phyloP scores from a whole-genome alignment of 2,888 invertebrate species.

The Tenthredo scrophulariae region DNA sequence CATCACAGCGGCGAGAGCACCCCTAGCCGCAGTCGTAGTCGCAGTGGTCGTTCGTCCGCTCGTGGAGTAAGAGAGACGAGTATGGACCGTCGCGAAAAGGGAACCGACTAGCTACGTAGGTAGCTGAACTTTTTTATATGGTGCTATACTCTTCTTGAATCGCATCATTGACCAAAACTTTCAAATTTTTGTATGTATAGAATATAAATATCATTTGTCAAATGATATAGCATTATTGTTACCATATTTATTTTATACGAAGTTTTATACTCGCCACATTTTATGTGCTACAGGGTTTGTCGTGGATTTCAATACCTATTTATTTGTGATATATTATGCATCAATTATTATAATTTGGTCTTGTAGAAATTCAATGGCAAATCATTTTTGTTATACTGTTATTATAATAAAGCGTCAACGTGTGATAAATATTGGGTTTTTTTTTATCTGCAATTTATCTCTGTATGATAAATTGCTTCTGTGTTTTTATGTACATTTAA shows the following conservation, averaged over 20 bases:
- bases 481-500: neutral
- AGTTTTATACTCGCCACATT: neutral
- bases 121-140: neutral
- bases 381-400: neutral
- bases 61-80: neutral
- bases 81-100: slow-evolving; percentile 19
- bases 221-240: neutral
- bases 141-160: neutral
- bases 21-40: neutral
- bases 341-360: neutral
- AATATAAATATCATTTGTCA: neutral
- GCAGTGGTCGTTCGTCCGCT: neutral
- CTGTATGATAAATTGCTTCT: neutral
- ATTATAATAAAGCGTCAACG: neutral
- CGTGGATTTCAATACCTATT: neutral
- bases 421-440: neutral
- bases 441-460: neutral
- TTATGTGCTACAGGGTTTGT: neutral
- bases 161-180: neutral
- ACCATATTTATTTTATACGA: neutral
- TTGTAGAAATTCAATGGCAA: neutral
- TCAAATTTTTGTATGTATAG: neutral
- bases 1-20: slow-evolving; percentile 21
- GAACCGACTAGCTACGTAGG: neutral
- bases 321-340: neutral